A percentile compares a stretch with the other conserved stretches of the same genome.
These are phyloP conservation scores for Dendrolimus houi DNA, from an alignment of 2,888 invertebrate genomes.

Conservation along the genomic window DNA sequence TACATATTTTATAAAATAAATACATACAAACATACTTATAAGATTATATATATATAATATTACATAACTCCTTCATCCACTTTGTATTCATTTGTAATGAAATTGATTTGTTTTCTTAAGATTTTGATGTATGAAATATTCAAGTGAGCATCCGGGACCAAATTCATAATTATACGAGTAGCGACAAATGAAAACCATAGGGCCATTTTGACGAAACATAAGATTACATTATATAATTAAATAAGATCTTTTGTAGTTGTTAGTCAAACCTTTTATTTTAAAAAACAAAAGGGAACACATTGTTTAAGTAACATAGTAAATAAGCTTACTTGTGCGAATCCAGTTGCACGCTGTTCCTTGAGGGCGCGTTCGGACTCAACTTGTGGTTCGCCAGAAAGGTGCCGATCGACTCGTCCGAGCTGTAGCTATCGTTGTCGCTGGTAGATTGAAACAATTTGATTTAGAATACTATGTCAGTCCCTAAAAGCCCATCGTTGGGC, in stretches of 20 bases:
- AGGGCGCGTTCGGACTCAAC: slow-evolving; percentile 62
- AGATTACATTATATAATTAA: neutral
- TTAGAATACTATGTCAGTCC: too few relatives aligned
- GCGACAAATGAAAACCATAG: too few relatives aligned
- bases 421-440: slow-evolving; percentile 80
- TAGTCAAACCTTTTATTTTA: neutral
- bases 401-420: slow-evolving; percentile 80
- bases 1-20: too few relatives aligned
- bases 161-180: neutral
- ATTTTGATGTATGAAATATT: neutral
- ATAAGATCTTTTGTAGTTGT: neutral
- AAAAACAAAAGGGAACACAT: too few relatives aligned
- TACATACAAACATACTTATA: too few relatives aligned
- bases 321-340: slow-evolving; percentile 58
- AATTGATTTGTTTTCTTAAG: too few relatives aligned
- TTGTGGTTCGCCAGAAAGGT: slow-evolving; percentile 79
- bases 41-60: too few relatives aligned
- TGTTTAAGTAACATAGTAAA: too few relatives aligned
- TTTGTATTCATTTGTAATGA: too few relatives aligned
- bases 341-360: slow-evolving; percentile 52
- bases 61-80: too few relatives aligned
- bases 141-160: neutral
- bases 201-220: neutral
- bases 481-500: too few relatives aligned
- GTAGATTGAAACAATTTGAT: slow-evolving; percentile 5